These are phyloP conservation scores for Aythya baeri DNA, from an alignment of 2,113 vertebrate genomes.

Conservation along the genomic window DNA sequence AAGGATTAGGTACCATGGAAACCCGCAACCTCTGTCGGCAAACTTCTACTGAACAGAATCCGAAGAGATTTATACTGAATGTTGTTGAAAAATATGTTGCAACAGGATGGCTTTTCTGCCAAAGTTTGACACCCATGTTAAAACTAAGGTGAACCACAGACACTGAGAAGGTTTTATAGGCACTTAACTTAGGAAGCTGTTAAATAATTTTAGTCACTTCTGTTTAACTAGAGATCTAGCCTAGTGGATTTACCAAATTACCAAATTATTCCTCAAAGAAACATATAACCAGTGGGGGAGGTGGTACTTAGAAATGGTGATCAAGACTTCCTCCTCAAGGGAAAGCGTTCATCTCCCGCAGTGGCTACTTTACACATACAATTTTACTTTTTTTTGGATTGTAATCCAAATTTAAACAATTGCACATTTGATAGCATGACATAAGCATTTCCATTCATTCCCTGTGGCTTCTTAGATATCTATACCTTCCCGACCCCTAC, in stretches of 20 bases:
- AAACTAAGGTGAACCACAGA: neutral
- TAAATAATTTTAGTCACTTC: neutral
- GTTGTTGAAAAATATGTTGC: neutral
- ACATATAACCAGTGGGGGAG: neutral
- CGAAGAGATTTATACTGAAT: neutral
- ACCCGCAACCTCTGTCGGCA: conserved; percentile 41
- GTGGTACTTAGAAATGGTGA: neutral
- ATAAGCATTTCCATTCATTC: neutral
- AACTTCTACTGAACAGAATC: neutral
- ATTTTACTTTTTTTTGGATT: neutral
- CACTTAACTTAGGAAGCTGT: neutral
- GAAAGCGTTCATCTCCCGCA: neutral
- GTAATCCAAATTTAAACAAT: neutral
- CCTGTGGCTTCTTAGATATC: neutral
- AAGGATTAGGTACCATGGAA: conserved; percentile 51
- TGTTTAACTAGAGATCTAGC: neutral
- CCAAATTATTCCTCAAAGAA: neutral
- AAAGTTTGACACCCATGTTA: neutral
- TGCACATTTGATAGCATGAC: neutral
- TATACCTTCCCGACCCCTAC: neutral
- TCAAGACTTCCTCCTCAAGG: neutral
- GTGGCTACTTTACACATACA: neutral
- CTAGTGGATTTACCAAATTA: neutral
- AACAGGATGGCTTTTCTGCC: neutral
- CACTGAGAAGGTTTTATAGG: neutral